Percentiles rank a stretch among this genome's conserved stretches.
Conservation (phyloP, 2,888 invertebrate genomes). For the Sinelater perroti region DNA sequence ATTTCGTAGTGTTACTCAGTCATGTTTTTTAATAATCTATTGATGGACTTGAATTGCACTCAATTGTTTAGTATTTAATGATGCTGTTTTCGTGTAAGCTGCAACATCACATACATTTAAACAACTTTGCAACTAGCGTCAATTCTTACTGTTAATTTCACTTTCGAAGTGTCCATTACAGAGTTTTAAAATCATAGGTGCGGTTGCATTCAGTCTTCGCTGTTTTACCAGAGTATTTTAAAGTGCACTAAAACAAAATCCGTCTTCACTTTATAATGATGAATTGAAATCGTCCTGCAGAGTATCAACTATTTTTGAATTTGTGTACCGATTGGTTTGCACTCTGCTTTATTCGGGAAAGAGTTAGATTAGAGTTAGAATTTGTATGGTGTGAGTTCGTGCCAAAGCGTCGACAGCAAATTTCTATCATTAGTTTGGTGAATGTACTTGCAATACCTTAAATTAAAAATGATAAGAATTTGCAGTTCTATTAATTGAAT, state of each 20-base stretch:
- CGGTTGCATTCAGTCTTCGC: not conserved
- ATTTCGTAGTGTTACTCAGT: conserved; percentile 39
- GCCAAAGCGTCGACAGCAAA: conserved; percentile 18
- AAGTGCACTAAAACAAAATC: conserved; percentile 37
- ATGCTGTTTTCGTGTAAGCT: conserved; percentile 11
- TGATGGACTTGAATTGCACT: conserved; percentile 16
- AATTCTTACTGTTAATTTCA: conserved; percentile 11
- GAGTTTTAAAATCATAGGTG: conserved; percentile 8
- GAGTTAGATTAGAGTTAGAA: no score
- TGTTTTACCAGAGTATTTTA: conserved; percentile 11
- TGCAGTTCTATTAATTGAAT: no score
- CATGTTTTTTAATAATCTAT: conserved; percentile 31
- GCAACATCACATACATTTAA: conserved; percentile 19
- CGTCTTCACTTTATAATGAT: conserved; percentile 27
- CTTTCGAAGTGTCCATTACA: conserved; percentile 18
- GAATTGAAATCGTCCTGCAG: conserved; percentile 29
- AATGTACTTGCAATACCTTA: not conserved
- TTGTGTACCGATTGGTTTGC: conserved; percentile 14
- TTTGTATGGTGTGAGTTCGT: conserved; percentile 13
- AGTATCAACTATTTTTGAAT: conserved; percentile 34
- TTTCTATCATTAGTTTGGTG: conserved; percentile 5
- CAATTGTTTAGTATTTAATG: conserved; percentile 17
- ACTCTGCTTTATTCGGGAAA: no score
- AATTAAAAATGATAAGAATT: no score
- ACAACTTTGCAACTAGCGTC: conserved; percentile 17